Evolutionary conservation across 2,888 invertebrate species (phyloP).

Genomic region (Mycalesis mineus): DNA sequence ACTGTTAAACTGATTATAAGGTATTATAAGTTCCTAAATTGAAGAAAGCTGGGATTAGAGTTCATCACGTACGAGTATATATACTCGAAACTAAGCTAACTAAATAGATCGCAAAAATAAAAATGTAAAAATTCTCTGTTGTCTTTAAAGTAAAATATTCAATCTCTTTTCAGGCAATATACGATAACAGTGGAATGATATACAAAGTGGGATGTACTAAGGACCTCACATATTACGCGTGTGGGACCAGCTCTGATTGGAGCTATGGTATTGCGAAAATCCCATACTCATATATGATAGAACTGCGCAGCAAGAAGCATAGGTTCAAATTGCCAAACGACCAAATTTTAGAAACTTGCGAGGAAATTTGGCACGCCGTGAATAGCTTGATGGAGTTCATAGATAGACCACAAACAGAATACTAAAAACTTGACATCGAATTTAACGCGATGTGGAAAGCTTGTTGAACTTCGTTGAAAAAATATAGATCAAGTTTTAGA

Average conservation of each 20-base stretch:
- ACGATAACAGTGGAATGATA: constrained; percentile 53
- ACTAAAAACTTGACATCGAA: too few relatives aligned
- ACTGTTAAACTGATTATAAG: too few relatives aligned
- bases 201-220: constrained; percentile 69
- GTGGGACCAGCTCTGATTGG: constrained; percentile 70
- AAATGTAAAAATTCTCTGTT: too few relatives aligned
- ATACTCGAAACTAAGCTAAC: too few relatives aligned
- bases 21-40: too few relatives aligned
- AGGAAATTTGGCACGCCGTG: constrained; percentile 59
- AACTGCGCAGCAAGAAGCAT: constrained; percentile 57
- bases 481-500: constrained; percentile 5
- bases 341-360: constrained; percentile 58
- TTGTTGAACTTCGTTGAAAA: constrained; percentile 60
- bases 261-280: constrained; percentile 66
- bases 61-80: too few relatives aligned
- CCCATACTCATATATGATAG: constrained; percentile 68
- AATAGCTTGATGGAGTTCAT: constrained; percentile 58
- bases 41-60: too few relatives aligned
- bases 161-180: constrained; percentile 55
- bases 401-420: constrained; percentile 41
- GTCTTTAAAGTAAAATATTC: too few relatives aligned
- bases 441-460: constrained; percentile 54
- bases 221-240: constrained; percentile 63
- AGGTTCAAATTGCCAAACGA: constrained; percentile 59
- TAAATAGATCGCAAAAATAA: too few relatives aligned